These are phyloP conservation scores for Drosophila mercatorum DNA, from an alignment of 2,888 invertebrate species.

Conservation along the genomic window DNA sequence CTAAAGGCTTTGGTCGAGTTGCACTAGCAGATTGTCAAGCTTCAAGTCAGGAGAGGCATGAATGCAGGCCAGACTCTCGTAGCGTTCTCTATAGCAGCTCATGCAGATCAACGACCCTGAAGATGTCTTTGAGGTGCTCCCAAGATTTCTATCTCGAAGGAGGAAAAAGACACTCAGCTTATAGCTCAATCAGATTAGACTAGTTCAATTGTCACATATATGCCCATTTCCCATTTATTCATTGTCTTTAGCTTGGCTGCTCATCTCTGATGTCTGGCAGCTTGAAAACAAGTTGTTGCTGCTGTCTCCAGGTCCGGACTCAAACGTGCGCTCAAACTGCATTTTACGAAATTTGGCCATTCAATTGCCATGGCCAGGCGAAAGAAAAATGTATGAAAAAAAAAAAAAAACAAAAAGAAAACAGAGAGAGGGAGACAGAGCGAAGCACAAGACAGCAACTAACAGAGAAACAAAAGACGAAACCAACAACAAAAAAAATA, in stretches of 20 bases:
- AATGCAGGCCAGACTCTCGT: no score
- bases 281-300: constrained; percentile 54
- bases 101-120: no score
- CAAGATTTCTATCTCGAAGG: no score
- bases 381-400: constrained; percentile 23
- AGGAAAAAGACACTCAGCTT: no score
- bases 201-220: background rate
- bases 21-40: no score
- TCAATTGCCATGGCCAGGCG: constrained; percentile 72
- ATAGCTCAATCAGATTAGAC: background rate
- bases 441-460: constrained; percentile 49
- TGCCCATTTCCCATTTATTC: background rate
- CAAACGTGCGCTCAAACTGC: constrained; percentile 72
- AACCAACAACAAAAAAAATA: no score
- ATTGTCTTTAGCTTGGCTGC: background rate
- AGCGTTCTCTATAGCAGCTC: no score
- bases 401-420: constrained; percentile 4
- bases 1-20: no score
- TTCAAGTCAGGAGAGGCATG: no score
- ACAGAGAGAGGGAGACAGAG: constrained; percentile 17
- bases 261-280: constrained; percentile 41
- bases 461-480: constrained; percentile 24
- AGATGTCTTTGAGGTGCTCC: no score
- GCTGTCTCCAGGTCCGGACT: constrained; percentile 54
- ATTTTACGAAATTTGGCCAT: constrained; percentile 75